phyloP scores from a whole-genome alignment of 2,797 vertebrate genomes.

The Lepus oiostolus region DNA sequence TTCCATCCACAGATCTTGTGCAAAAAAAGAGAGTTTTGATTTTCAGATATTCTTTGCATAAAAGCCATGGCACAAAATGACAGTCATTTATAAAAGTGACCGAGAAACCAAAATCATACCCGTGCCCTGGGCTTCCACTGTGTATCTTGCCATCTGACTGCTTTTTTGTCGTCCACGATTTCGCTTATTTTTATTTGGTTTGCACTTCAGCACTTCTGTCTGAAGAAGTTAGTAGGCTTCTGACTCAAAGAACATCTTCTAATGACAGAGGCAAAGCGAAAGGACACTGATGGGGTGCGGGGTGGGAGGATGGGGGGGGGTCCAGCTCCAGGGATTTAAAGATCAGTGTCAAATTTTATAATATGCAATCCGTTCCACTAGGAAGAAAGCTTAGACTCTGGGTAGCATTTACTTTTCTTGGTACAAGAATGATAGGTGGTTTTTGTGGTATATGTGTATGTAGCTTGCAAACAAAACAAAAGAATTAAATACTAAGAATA shows the following conservation, averaged over 20 bases:
- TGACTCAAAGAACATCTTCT: conserved; percentile 78
- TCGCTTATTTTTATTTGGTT: conserved; percentile 66
- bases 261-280: conserved; percentile 80
- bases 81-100: conserved; percentile 52
- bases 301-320: conserved; percentile 82
- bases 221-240: conserved; percentile 81
- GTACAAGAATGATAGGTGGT: conserved; percentile 32
- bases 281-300: conserved; percentile 66
- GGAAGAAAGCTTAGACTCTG: conserved; percentile 81
- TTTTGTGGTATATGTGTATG: neutral
- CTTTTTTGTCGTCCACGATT: conserved; percentile 36
- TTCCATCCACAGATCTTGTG: conserved; percentile 8
- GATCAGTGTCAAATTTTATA: conserved; percentile 88
- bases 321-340: conserved; percentile 89
- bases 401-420: conserved; percentile 79
- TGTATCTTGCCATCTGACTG: neutral
- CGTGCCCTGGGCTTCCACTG: neutral
- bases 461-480: neutral
- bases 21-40: conserved; percentile 34
- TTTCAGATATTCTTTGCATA: conserved; percentile 56
- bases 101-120: conserved; percentile 62
- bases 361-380: conserved; percentile 85
- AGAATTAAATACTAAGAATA: conserved; percentile 61
- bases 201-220: conserved; percentile 44
- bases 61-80: neutral